Evolutionary conservation across 2,797 vertebrate genomes (phyloP), one percentile per base, ranked within the genome.

Genomic region (Oophaga sylvatica): DNA sequence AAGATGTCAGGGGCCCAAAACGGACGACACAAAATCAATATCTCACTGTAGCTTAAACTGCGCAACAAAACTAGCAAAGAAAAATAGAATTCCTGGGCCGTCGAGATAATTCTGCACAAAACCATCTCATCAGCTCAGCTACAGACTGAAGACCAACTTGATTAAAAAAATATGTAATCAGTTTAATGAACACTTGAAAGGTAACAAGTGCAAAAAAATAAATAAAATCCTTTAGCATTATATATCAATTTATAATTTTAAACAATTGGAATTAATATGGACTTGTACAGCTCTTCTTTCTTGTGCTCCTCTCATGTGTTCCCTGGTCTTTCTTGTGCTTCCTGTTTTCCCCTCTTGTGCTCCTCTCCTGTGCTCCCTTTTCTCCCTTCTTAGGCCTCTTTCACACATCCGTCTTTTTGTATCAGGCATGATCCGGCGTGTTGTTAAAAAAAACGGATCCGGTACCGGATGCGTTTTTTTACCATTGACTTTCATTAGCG

Each of bases 1-100:
- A 82, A 86, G 11, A 84, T 63, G 86, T 2, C 29, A 0, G 22
- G 65, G n/a, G 87, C 67, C 90, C 78, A 91, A 92, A 92, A 81
- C 88, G 83, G 71, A 93, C 81, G 57, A 91, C 90, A 91, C 87
- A 22, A 13, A 1, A 86, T 84, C 90, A 79, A 88, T 45, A 45
- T 81, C 5, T 76, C 83, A 26, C 0, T 85, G 81, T 85, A 84
- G 81, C 75, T 79, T 79, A 68, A 80, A 80, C 87, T 19, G 6
- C 26, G 77, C 31, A 59, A 73, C 85, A 62, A 71, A 87, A 71
- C 67, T 62, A 73, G 85, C 78, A 29, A 73, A 35, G 57, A 56
- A 71, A 62, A 62, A 85, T 85, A 70, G 67, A 68, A 70, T 59
- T 45, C 7, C 62, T 68, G 56, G 63, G 76, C 63, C 62, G 57